Evolutionary conservation across 2,113 vertebrate genomes (phyloP).

Genomic region (Ptyas mucosa): DNA sequence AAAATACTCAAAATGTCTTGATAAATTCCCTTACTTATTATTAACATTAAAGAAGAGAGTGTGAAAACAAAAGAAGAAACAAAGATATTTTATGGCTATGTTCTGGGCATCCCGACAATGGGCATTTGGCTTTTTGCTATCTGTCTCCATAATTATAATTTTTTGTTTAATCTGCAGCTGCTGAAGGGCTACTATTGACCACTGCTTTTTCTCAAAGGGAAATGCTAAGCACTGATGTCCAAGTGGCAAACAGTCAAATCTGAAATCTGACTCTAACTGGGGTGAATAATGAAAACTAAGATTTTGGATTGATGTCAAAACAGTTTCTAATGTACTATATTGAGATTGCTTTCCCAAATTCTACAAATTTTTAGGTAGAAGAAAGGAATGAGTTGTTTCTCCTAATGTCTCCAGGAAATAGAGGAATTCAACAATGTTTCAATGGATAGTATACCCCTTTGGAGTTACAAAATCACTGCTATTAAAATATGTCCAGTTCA

Average conservation of each 20-base stretch:
- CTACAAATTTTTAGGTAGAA: not conserved
- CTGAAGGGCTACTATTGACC: not conserved
- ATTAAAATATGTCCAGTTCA: not conserved
- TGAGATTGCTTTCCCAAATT: not conserved
- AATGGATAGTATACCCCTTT: not conserved
- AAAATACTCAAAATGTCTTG: not conserved
- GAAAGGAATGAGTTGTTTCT: not conserved
- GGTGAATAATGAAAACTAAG: not conserved
- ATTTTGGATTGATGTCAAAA: not conserved
- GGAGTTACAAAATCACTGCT: not conserved
- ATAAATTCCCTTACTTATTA: not conserved
- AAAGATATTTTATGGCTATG: not conserved
- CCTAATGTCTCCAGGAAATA: not conserved
- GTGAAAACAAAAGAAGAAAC: not conserved
- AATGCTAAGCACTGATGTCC: not conserved
- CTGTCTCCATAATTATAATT: conserved; percentile 15
- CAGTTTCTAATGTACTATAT: not conserved
- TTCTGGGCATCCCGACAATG: not conserved
- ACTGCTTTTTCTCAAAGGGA: not conserved
- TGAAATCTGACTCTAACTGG: not conserved
- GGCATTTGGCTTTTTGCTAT: not conserved
- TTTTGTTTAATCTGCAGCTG: not conserved
- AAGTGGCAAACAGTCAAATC: not conserved
- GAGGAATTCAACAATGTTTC: not conserved
- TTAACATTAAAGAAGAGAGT: not conserved